Conservation (phyloP, 2,113 vertebrate genomes). For the Cisticola juncidis region DNA sequence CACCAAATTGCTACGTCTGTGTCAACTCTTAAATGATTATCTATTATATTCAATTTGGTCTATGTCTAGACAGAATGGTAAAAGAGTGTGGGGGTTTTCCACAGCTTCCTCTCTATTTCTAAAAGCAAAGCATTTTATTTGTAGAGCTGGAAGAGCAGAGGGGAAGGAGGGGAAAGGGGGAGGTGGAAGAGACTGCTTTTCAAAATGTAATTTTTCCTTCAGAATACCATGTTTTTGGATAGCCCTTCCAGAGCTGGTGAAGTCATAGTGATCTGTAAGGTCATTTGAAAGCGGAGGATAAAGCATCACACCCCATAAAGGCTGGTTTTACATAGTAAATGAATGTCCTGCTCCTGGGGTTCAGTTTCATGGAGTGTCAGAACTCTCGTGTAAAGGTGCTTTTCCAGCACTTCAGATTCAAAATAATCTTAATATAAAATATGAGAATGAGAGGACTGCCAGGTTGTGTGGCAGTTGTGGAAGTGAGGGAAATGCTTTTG, state of each 20-base stretch:
- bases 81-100: not conserved
- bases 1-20: slow-evolving; percentile 3
- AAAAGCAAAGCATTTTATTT: not conserved
- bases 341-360: not conserved
- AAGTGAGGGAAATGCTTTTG: slow-evolving; percentile 49
- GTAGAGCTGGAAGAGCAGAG: not conserved
- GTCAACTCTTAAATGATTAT: slow-evolving; percentile 30
- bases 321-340: not conserved
- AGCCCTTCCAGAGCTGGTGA: not conserved
- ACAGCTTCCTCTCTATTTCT: slow-evolving; percentile 19
- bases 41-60: slow-evolving; percentile 50
- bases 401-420: slow-evolving; percentile 56
- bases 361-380: slow-evolving; percentile 36
- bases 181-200: not conserved
- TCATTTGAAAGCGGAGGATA: slow-evolving; percentile 14
- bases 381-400: slow-evolving; percentile 17
- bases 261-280: not conserved
- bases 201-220: slow-evolving; percentile 3
- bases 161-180: too few species aligned
- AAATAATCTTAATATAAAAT: slow-evolving; percentile 57
- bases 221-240: not conserved
- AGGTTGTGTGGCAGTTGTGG: slow-evolving; percentile 44
- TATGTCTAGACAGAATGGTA: slow-evolving; percentile 27
- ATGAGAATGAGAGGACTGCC: slow-evolving; percentile 29
- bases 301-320: not conserved